These are phyloP conservation scores for Porphyrio hochstetteri DNA, from an alignment of 2,113 vertebrate species.

Conservation along the genomic window DNA sequence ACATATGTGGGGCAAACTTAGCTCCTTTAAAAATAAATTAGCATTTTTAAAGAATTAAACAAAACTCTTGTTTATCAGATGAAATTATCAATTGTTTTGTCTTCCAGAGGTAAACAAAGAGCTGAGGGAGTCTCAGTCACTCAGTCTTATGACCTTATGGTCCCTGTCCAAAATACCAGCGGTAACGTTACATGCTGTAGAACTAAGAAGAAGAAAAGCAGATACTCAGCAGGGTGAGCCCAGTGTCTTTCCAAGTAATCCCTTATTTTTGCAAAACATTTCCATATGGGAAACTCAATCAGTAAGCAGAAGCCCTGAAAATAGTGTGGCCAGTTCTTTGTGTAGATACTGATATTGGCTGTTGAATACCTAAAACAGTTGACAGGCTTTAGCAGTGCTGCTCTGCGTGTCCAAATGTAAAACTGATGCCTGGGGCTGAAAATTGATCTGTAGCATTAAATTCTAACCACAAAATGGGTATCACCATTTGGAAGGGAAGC, in stretches of 20 bases:
- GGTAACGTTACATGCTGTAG: not conserved
- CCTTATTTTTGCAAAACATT: conserved; percentile 57
- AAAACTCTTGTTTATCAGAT: not conserved
- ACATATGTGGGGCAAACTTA: not conserved
- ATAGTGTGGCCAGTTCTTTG: not conserved
- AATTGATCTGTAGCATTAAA: not conserved
- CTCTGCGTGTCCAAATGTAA: not conserved
- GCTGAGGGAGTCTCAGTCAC: not conserved
- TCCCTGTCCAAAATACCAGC: conserved; percentile 63
- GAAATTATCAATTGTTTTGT: conserved; percentile 26
- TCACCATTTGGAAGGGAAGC: not conserved
- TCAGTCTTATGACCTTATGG: conserved; percentile 46
- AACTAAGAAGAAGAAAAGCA: conserved; percentile 61
- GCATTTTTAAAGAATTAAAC: not conserved
- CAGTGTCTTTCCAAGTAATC: conserved; percentile 50
- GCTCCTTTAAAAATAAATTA: not conserved
- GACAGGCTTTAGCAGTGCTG: not conserved
- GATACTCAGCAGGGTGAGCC: conserved; percentile 60
- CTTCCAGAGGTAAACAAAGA: conserved; percentile 56
- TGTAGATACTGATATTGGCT: not conserved
- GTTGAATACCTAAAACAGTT: not conserved
- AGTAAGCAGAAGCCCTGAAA: conserved; percentile 14
- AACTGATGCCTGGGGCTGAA: conserved; percentile 34
- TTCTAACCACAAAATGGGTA: not conserved
- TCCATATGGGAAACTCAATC: conserved; percentile 42